Evolutionary conservation across 1,140 invertebrate genomes (phyloP).

Genomic region (Callitettix versicolor): DNA sequence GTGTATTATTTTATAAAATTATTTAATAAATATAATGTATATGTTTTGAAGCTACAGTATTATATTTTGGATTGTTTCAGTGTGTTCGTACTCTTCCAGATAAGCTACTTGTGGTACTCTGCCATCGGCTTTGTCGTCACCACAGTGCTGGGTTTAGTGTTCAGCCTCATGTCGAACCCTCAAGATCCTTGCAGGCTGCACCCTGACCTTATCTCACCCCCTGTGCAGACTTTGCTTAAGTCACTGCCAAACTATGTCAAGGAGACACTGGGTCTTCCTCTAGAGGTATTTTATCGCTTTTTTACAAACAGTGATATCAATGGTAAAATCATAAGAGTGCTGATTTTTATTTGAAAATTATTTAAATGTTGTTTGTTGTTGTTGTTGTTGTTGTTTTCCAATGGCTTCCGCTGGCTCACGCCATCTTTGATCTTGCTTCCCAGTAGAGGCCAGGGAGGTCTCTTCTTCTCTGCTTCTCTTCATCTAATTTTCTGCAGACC

Average conservation of each 20-base stretch:
- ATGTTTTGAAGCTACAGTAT: too few relatives aligned
- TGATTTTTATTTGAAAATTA: not conserved
- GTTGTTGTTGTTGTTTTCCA: too few relatives aligned
- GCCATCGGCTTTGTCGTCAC: conserved; percentile 61
- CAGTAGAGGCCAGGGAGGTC: too few relatives aligned
- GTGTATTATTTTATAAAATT: too few relatives aligned
- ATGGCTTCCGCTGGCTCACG: too few relatives aligned
- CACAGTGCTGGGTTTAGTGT: conserved; percentile 53
- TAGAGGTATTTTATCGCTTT: conserved; percentile 2
- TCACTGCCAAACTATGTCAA: conserved; percentile 18
- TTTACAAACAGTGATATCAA: not conserved
- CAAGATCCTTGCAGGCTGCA: conserved; percentile 42
- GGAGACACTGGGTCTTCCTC: conserved; percentile 8
- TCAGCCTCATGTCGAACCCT: conserved; percentile 55
- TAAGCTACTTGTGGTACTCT: conserved; percentile 71
- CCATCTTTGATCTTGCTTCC: too few relatives aligned
- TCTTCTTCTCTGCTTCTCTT: too few relatives aligned
- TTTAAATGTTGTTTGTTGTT: not conserved
- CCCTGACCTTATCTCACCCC: conserved; percentile 41
- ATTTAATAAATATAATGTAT: too few relatives aligned
- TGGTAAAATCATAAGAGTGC: not conserved
- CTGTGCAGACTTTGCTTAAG: conserved; percentile 28
- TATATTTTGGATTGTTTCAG: conserved; percentile 23
- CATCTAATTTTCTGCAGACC: not conserved
- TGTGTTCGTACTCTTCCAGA: conserved; percentile 41